These are phyloP conservation scores for Hyperopisus bebe DNA, from an alignment of 2,113 vertebrate species.

Conservation along the genomic window DNA sequence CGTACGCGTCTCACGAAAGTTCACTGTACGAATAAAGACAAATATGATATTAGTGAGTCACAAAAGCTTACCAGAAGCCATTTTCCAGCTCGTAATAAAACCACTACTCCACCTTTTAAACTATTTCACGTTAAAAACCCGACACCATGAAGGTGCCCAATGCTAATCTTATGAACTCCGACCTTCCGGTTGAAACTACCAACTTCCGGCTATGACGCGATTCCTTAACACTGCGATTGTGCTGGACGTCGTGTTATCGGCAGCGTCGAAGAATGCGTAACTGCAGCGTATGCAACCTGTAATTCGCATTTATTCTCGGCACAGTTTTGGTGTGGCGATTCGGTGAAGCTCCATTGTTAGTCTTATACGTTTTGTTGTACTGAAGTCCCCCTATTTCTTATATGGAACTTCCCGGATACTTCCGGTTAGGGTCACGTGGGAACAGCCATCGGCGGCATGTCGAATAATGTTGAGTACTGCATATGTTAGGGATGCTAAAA, in stretches of 20 bases:
- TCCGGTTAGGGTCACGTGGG: background rate
- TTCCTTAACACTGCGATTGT: background rate
- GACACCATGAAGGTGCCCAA: constrained; percentile 29
- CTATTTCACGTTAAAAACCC: constrained; percentile 41
- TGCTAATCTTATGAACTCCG: constrained; percentile 47
- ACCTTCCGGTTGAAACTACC: constrained; percentile 20
- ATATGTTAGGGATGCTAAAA: background rate
- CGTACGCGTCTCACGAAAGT: background rate
- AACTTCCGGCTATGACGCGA: background rate
- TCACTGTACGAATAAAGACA: background rate
- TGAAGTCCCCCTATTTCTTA: background rate
- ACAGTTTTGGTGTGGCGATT: background rate
- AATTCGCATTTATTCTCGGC: background rate
- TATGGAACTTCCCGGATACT: background rate
- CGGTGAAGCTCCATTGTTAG: background rate
- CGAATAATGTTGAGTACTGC: background rate
- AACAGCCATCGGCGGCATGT: background rate
- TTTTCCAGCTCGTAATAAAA: constrained; percentile 44
- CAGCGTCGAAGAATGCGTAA: background rate
- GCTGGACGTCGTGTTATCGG: background rate
- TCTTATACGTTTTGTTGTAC: background rate
- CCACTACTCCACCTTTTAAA: constrained; percentile 6
- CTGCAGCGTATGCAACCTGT: background rate
- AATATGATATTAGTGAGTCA: background rate
- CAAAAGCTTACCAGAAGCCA: constrained; percentile 60